Percentiles rank a stretch among this genome's conserved stretches.
phyloP scores from a whole-genome alignment of 2,113 vertebrate genomes.

The Pimephales promelas region DNA sequence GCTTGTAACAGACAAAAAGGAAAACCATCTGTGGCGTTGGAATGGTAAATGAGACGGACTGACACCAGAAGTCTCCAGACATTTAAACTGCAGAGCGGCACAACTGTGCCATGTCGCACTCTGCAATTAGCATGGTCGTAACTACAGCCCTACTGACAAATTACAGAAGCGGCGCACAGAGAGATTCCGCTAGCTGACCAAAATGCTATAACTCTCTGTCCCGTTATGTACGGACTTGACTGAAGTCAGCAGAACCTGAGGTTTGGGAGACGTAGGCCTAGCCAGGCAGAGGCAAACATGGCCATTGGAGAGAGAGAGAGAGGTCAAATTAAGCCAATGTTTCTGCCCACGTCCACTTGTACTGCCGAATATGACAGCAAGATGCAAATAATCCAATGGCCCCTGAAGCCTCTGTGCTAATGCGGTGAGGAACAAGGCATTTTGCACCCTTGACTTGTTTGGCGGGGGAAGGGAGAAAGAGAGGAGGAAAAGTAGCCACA shows the following conservation, averaged over 20 bases:
- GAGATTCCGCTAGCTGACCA: slow-evolving; percentile 66
- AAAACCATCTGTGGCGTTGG: slow-evolving; percentile 6
- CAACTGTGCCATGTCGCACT: slow-evolving; percentile 68
- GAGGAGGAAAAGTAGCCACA: not conserved
- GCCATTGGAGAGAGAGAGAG: not conserved
- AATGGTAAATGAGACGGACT: slow-evolving; percentile 37
- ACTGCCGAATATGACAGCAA: slow-evolving; percentile 58
- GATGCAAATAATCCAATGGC: slow-evolving; percentile 67
- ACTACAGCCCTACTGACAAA: slow-evolving; percentile 75
- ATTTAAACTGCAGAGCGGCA: slow-evolving; percentile 69
- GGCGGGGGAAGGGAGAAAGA: not conserved
- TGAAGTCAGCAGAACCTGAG: slow-evolving; percentile 48
- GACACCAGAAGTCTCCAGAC: slow-evolving; percentile 63
- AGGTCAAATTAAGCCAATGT: slow-evolving; percentile 48
- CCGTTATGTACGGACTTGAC: slow-evolving; percentile 23
- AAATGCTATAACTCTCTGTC: slow-evolving; percentile 49
- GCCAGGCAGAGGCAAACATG: slow-evolving; percentile 47
- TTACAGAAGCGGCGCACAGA: slow-evolving; percentile 70
- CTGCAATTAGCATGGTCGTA: slow-evolving; percentile 76
- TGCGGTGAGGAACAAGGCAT: slow-evolving; percentile 46
- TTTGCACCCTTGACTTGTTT: slow-evolving; percentile 43
- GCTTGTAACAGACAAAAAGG: slow-evolving; percentile 32
- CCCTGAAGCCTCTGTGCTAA: slow-evolving; percentile 64
- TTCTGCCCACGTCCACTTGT: slow-evolving; percentile 22
- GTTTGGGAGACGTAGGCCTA: slow-evolving; percentile 32